phyloP scores from a whole-genome alignment of 1,140 invertebrate species.

The Monochamus saltuarius region DNA sequence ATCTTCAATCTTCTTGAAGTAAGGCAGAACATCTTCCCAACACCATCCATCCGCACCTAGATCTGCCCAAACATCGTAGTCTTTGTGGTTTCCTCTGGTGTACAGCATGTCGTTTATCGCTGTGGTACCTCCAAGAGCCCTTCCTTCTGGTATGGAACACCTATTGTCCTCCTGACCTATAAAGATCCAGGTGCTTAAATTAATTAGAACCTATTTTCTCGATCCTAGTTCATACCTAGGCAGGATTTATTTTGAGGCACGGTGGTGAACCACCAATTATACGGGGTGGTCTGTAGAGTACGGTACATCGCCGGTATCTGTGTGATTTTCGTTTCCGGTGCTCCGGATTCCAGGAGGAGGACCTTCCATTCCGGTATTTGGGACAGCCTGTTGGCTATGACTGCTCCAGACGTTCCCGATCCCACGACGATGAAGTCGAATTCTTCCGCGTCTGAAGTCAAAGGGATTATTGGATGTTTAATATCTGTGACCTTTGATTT shows the following conservation, averaged over 20 bases:
- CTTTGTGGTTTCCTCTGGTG: constrained; percentile 71
- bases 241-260: constrained; percentile 70
- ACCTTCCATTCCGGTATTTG: constrained; percentile 69
- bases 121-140: constrained; percentile 71
- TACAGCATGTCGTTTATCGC: constrained; percentile 89
- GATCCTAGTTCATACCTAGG: constrained; percentile 49
- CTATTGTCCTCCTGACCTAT: constrained; percentile 53
- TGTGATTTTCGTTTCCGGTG: constrained; percentile 66
- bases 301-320: constrained; percentile 73
- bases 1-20: constrained; percentile 79
- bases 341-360: constrained; percentile 70
- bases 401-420: constrained; percentile 56
- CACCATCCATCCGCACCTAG: constrained; percentile 78
- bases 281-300: constrained; percentile 65
- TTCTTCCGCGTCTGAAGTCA: constrained; percentile 35
- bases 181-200: constrained; percentile 26
- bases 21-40: constrained; percentile 75
- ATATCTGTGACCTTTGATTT: no score
- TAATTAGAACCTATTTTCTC: not conserved
- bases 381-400: constrained; percentile 67
- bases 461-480: no score
- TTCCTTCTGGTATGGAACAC: constrained; percentile 63
- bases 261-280: constrained; percentile 78
- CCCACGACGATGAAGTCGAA: constrained; percentile 46
- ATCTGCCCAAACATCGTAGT: constrained; percentile 67